Base-by-base conservation (phyloP, 2,113 vertebrate genomes). In the Suricata suricatta region DNA sequence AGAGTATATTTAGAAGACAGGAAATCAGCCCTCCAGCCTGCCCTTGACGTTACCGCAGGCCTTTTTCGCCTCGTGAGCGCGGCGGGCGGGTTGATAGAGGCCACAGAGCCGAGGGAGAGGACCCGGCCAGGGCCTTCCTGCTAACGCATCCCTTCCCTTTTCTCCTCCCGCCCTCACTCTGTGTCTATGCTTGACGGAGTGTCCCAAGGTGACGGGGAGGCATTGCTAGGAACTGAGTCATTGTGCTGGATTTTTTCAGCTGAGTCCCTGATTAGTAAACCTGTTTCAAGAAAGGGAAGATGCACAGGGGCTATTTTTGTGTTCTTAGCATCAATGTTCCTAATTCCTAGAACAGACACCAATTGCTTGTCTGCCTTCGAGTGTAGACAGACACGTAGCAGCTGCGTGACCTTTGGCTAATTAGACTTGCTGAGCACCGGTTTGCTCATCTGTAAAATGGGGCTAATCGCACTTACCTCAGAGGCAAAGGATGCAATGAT, bases 1-100 rank as follows among this genome's bases (percentile, higher is more conserved):
- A 91, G 97, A 93, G 90, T 98, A 96, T 80, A 97, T 97, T 98
- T 97, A 93, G 97, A 94, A 98, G 96, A 91, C 96, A 98, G 98
- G 98, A 99, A 98, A 93, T 79, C 82, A 98, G 90, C 97, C 84
- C 95, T 96, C 94, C 88, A 88, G 79, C 85, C 76, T 97, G 98
- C 95, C 96, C 96, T 98, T 95, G 96, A 95, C 96, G 98, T 96
- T 63, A 93, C 92, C 96, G 93, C 94, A 57, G 95, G 94, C 69
- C 50, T 95, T 80, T 80, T 96, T 95, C 68, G 35, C 95, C 93
- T 88, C 92, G 94, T 86, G 97, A 96, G 97, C 97, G 57, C 57
- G 2, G 88, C 93, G 96, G 90, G 93, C 95, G 90, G 41, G 41
- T 81, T 96, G 96, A 98, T 96, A 72, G 60, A 98, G 96, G 95